phyloP scores from a whole-genome alignment of 2,797 vertebrate species.

The Falco berigora region DNA sequence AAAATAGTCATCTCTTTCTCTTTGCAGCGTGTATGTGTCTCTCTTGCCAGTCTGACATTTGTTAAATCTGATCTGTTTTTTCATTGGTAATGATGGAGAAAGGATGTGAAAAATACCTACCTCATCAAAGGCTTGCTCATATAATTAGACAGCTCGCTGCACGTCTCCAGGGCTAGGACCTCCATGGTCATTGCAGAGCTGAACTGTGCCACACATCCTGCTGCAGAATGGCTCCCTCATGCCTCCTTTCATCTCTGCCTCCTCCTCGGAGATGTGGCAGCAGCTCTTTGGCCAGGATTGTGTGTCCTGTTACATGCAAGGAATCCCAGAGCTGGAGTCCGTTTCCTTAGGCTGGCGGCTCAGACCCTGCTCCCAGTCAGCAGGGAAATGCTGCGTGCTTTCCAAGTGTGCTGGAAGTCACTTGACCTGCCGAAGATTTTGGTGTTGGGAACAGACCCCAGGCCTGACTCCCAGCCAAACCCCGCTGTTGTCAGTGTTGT shows the following conservation, averaged over 20 bases:
- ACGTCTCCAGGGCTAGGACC: background rate
- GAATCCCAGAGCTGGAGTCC: background rate
- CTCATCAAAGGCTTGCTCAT: background rate
- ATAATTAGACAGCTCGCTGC: background rate
- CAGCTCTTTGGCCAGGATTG: background rate
- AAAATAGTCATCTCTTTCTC: constrained; percentile 29
- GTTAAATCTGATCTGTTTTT: background rate
- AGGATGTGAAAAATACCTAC: background rate
- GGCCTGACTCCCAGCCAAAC: background rate
- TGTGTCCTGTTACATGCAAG: fast-evolving
- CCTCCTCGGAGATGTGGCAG: background rate
- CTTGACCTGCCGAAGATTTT: background rate
- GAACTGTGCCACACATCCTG: background rate
- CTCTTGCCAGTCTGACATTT: constrained; percentile 1
- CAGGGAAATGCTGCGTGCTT: background rate
- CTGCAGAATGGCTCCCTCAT: background rate
- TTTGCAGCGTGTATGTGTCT: background rate
- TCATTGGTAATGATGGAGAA: background rate
- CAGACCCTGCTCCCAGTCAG: background rate
- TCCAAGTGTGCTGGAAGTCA: background rate
- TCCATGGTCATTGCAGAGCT: background rate
- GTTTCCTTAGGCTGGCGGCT: background rate
- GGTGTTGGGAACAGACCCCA: background rate
- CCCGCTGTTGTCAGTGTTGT: background rate
- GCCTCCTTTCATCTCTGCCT: background rate